Percentiles rank a stretch among this genome's conserved stretches.
These are phyloP conservation scores for Maniola hyperantus DNA, from an alignment of 2,888 invertebrate genomes.

Conservation along the genomic window DNA sequence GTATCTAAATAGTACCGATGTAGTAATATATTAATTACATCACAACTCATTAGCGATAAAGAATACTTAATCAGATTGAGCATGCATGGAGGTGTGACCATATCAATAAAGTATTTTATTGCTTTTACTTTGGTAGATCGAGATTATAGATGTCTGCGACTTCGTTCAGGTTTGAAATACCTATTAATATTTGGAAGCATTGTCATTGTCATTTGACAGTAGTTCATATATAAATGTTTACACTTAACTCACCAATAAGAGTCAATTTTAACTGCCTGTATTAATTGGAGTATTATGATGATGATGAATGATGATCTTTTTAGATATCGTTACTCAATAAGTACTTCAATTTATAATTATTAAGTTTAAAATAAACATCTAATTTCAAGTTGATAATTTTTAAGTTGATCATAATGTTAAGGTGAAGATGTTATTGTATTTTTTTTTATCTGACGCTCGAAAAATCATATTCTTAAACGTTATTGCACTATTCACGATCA, in stretches of 20 bases:
- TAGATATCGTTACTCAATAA: background rate
- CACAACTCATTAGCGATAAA: conserved; percentile 27
- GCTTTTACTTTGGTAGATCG: background rate
- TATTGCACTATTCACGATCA: background rate
- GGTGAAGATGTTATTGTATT: background rate
- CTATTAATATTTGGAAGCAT: too few relatives aligned
- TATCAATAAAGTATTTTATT: conserved; percentile 9
- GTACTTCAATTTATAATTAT: background rate
- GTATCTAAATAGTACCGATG: conserved; percentile 20
- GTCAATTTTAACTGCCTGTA: too few relatives aligned
- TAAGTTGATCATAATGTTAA: conserved; percentile 8
- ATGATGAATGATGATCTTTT: too few relatives aligned
- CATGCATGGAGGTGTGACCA: conserved; percentile 31
- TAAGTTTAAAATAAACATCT: background rate
- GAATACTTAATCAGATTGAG: conserved; percentile 16
- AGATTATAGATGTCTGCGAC: background rate
- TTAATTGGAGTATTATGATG: too few relatives aligned
- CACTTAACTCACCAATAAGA: too few relatives aligned
- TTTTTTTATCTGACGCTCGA: background rate
- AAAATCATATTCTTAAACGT: background rate
- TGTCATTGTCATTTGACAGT: too few relatives aligned
- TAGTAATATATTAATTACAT: conserved; percentile 28
- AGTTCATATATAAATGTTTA: too few relatives aligned
- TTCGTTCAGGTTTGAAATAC: too few relatives aligned
- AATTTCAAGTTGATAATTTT: conserved; percentile 8